These are phyloP conservation scores for Pelochelys cantorii DNA, from an alignment of 2,797 vertebrate species.

Conservation along the genomic window DNA sequence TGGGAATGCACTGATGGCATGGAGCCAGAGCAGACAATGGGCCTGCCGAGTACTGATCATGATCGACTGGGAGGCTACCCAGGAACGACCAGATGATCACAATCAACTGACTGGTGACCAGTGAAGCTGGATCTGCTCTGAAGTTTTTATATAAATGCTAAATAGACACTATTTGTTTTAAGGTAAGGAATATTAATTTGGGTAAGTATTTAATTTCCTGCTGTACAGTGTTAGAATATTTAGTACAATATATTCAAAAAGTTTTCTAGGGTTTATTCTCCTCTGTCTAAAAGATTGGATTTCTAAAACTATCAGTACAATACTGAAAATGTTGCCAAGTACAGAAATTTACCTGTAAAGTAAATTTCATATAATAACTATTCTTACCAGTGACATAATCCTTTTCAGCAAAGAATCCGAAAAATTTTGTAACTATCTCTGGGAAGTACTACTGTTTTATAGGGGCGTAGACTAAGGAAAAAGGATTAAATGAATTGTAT, in stretches of 20 bases:
- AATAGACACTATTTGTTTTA: neutral
- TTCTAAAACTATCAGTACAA: constrained; percentile 38
- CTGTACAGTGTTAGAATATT: constrained; percentile 1
- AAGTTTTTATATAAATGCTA: neutral
- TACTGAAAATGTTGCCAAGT: neutral
- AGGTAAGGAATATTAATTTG: neutral
- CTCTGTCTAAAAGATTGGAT: neutral
- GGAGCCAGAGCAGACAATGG: no score
- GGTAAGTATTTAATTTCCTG: constrained; percentile 6
- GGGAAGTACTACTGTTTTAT: constrained; percentile 2
- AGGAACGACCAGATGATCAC: no score
- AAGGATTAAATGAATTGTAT: neutral
- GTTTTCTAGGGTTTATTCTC: constrained; percentile 48
- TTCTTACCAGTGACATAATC: neutral
- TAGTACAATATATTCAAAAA: constrained; percentile 31
- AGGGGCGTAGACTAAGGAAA: neutral
- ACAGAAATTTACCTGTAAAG: neutral
- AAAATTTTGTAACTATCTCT: constrained; percentile 49
- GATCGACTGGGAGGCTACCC: no score
- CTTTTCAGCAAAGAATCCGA: constrained; percentile 14
- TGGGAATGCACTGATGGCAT: no score
- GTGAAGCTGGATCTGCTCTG: neutral
- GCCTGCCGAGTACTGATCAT: no score
- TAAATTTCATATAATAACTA: neutral
- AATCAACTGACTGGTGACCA: no score